Base-by-base conservation (phyloP, 2,888 invertebrate species). In the Gari tellinella region DNA sequence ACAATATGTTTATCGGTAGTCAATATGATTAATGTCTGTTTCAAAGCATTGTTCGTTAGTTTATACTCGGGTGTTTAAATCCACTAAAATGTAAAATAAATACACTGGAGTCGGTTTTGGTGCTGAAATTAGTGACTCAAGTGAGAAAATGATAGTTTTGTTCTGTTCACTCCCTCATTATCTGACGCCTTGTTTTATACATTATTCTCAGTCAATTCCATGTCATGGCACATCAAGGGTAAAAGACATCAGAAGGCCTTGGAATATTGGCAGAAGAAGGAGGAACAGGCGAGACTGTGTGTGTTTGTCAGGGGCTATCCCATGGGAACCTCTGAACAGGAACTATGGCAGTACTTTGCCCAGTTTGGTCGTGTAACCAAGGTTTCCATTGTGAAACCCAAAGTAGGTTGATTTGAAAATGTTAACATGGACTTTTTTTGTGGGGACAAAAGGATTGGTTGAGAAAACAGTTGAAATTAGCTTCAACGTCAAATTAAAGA, bases 261-360 rank as follows among this genome's bases (percentile, higher is more conserved):
- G n/a, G 57, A 74, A 38, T 68, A 58, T 12, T 77, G 76, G 66
- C 56, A 79, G 21, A 56, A 68, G 45, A 75, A 80, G 23, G 73
- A 81, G 38, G 63, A 81, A 14, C 61, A 73, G 51, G 83, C 86
- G 4, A 68, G 64, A 15, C 62, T 80, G 31, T 84, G 85, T 61
- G 64, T 88, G n/a, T 87, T 83, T 69, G 84, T 86, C 12, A 79
- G 83, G 26, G 86, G 83, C 2, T 86, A 86, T 45, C 84, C 85
- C 7, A 46, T 64, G 12, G 56, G 69, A 23, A 86, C 85, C 8
- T 80, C 77, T 4, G 81, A 83, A 19, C 70, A 80, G n/a, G 81
- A 81, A 12, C 61, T 88, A 25, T 61, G 72, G 60, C 53, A 68
- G 19, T 86, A 87, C 58, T 89, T 89, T 68, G 66, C 74, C 10